Percentiles rank a stretch among this genome's conserved stretches.
These are phyloP conservation scores for Uloborus diversus DNA, from an alignment of 1,140 invertebrate species.

Conservation along the genomic window DNA sequence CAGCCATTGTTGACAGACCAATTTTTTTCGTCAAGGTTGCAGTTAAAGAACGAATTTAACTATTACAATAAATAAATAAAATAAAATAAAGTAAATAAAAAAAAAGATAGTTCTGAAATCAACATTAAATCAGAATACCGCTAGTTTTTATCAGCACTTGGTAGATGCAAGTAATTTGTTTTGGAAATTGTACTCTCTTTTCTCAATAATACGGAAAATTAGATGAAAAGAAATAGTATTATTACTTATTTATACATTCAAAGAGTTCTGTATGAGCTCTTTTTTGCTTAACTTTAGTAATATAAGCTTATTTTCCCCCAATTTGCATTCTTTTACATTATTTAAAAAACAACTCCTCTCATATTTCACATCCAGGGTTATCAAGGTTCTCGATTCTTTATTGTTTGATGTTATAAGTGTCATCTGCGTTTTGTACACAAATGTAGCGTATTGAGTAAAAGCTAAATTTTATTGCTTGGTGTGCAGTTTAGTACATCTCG, in stretches of 20 bases:
- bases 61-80: no score
- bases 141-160: no score
- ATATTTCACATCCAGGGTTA: not conserved
- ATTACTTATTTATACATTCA: not conserved
- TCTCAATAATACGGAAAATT: no score
- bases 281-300: not conserved
- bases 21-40: no score
- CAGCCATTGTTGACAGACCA: no score
- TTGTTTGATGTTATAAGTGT: constrained; percentile 24
- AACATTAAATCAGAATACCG: no score
- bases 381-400: not conserved
- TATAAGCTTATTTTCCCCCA: not conserved
- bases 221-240: not conserved
- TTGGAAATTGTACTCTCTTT: no score
- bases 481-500: not conserved
- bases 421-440: constrained; percentile 25
- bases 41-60: no score
- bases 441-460: not conserved
- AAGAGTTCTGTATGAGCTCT: not conserved
- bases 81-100: no score
- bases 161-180: no score
- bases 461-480: not conserved
- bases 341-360: not conserved
- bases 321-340: not conserved
- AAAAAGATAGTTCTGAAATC: no score